Percentiles rank a stretch among this genome's conserved stretches.
These are phyloP conservation scores for Spinus olivaceus DNA, from an alignment of 2,797 vertebrate genomes.

Conservation along the genomic window DNA sequence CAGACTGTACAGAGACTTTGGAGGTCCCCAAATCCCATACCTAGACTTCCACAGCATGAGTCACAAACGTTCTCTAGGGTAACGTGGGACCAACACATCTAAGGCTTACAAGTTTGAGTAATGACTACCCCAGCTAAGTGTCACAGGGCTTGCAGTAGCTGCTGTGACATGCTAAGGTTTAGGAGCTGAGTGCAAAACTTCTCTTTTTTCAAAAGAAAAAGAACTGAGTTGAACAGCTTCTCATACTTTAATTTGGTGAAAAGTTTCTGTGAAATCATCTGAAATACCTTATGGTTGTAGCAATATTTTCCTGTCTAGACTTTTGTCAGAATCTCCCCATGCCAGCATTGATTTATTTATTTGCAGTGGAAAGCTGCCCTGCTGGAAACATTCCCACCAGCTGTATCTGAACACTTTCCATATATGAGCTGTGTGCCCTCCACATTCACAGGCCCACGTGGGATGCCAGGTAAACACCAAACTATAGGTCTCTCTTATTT, in stretches of 20 bases:
- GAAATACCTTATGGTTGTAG: background rate
- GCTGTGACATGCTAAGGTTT: background rate
- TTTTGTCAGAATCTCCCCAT: background rate
- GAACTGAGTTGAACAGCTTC: background rate
- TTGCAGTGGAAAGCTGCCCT: background rate
- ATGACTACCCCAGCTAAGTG: background rate
- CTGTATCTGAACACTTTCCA: background rate
- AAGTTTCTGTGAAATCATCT: background rate
- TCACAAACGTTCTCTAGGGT: background rate
- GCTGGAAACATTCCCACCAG: background rate
- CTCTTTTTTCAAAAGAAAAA: background rate
- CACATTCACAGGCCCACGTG: background rate
- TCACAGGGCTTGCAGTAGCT: background rate
- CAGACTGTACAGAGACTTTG: background rate
- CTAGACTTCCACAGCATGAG: background rate
- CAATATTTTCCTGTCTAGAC: slow-evolving; percentile 57
- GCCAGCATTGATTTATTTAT: slow-evolving; percentile 37
- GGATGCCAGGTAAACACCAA: background rate
- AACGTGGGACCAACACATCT: background rate
- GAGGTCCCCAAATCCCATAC: background rate
- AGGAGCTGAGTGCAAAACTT: background rate
- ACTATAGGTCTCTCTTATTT: background rate
- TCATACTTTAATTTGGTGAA: background rate
- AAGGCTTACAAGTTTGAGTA: background rate
- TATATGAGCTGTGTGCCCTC: background rate